Conservation (phyloP, 2,797 vertebrate species). For the Paramormyrops hopkinsi region DNA sequence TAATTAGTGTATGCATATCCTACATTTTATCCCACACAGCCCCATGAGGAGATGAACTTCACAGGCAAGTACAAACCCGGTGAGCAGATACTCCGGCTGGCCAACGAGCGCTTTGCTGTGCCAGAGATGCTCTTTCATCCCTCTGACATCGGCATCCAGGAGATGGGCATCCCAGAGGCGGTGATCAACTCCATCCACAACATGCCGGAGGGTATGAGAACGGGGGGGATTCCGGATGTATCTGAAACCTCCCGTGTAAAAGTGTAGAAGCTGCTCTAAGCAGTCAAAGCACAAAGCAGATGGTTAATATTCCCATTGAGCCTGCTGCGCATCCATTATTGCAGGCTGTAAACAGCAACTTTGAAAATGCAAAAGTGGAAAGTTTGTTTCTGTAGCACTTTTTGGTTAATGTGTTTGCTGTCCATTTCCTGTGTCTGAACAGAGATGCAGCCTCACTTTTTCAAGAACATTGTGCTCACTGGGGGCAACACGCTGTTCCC, state of each 20-base stretch:
- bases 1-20: background rate
- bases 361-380: background rate
- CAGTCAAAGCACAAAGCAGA: background rate
- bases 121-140: conserved; percentile 97
- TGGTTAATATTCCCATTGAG: background rate
- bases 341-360: background rate
- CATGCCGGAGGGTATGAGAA: conserved; percentile 79
- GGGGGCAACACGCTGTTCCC: conserved; percentile 86
- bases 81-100: conserved; percentile 88
- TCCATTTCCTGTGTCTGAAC: conserved; percentile 15
- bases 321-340: background rate
- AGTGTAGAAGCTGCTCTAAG: background rate
- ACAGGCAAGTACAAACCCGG: conserved; percentile 93
- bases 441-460: conserved; percentile 99
- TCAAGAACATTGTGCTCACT: conserved; percentile 89
- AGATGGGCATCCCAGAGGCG: conserved; percentile 94
- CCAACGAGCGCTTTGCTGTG: conserved; percentile 93
- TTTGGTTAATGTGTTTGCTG: background rate
- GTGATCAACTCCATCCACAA: conserved; percentile 84
- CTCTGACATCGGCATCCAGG: conserved; percentile 94
- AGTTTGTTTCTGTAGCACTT: background rate
- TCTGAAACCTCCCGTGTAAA: too few relatives aligned
- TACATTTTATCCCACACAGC: conserved; percentile 53
- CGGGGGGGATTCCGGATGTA: background rate
- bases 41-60: conserved; percentile 87